phyloP scores from a whole-genome alignment of 2,113 vertebrate genomes.

The Nesospiza acunhae region DNA sequence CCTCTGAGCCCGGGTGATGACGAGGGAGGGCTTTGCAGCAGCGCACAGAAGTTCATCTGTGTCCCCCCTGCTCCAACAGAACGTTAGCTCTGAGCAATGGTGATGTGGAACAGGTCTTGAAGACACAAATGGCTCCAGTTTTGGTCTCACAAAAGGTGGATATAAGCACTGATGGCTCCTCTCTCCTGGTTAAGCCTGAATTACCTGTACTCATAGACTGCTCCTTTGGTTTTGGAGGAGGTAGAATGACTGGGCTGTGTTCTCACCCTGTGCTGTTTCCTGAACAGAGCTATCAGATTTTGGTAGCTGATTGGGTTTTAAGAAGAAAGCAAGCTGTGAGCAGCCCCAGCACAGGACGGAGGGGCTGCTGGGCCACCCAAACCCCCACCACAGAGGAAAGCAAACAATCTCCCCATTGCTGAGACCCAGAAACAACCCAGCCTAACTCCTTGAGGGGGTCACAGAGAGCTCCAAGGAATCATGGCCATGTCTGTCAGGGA shows the following conservation, averaged over 20 bases:
- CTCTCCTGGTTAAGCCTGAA: neutral
- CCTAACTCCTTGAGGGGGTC: neutral
- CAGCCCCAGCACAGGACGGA: neutral
- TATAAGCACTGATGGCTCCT: neutral
- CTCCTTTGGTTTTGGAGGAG: neutral
- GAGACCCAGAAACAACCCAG: neutral
- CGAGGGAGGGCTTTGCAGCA: accelerated
- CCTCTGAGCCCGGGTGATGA: accelerated
- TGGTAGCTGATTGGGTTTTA: neutral
- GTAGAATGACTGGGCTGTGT: neutral
- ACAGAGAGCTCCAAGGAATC: neutral
- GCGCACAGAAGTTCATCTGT: neutral
- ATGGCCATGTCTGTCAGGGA: neutral
- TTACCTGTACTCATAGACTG: neutral
- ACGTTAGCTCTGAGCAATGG: accelerated
- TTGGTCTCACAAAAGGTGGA: neutral
- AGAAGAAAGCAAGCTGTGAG: neutral
- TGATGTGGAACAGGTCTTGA: neutral
- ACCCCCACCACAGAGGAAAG: accelerated
- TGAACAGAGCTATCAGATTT: neutral
- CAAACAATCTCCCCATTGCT: neutral
- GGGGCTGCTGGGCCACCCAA: neutral
- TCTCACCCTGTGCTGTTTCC: neutral
- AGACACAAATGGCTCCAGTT: neutral
- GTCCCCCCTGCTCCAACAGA: neutral